phyloP scores from a whole-genome alignment of 2,888 invertebrate genomes.

The Catocala nupta region DNA sequence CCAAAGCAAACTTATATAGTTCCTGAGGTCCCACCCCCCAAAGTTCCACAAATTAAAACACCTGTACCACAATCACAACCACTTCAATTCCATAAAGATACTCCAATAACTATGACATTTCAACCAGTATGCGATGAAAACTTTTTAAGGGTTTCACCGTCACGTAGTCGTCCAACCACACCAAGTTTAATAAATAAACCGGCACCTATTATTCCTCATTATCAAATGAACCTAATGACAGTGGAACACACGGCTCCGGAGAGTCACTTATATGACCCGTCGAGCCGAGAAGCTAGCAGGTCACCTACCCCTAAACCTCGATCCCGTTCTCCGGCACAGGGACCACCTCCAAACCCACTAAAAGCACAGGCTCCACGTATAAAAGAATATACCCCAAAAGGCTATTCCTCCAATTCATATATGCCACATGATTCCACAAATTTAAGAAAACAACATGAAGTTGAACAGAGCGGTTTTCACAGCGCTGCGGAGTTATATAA shows the following conservation, averaged over 20 bases:
- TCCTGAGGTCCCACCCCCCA: constrained; percentile 58
- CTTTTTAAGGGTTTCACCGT: constrained; percentile 84
- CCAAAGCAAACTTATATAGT: constrained; percentile 56
- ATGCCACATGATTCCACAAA: constrained; percentile 70
- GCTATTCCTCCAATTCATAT: constrained; percentile 69
- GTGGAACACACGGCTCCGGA: constrained; percentile 89
- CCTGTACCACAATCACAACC: constrained; percentile 54
- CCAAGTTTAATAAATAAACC: constrained; percentile 92
- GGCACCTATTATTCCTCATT: constrained; percentile 92
- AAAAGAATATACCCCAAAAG: constrained; percentile 81
- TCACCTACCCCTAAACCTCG: constrained; percentile 90
- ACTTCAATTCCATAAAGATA: constrained; percentile 80
- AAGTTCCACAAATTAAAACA: constrained; percentile 51
- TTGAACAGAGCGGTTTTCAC: constrained; percentile 75
- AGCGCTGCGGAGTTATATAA: constrained; percentile 69
- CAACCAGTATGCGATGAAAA: constrained; percentile 89
- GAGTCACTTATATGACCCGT: constrained; percentile 88
- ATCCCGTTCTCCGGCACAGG: constrained; percentile 90
- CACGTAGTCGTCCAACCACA: constrained; percentile 88
- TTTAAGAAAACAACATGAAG: constrained; percentile 81
- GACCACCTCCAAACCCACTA: constrained; percentile 90
- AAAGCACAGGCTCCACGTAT: constrained; percentile 89
- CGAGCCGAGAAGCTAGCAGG: constrained; percentile 87
- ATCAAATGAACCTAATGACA: constrained; percentile 92
- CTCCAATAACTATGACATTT: constrained; percentile 88